Evolutionary conservation across 2,113 vertebrate genomes (phyloP), one percentile per base, ranked within the genome.

Genomic region (Thunnus thynnus): DNA sequence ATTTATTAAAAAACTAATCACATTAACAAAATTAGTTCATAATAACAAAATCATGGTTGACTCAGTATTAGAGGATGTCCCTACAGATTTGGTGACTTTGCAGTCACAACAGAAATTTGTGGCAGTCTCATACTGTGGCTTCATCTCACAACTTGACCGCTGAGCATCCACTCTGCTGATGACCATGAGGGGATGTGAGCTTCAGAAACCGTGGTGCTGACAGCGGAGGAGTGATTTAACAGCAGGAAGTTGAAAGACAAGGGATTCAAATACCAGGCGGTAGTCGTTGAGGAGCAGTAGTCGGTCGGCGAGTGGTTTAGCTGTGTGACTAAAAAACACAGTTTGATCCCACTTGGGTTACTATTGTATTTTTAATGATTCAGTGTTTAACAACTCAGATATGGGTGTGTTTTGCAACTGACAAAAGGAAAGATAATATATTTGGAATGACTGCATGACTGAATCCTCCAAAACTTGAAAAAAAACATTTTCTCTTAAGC

Each of bases 221-320:
- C 84, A 89, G 79, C 75, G 20, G 16, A 17, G 4, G 14, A 65
- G 74, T 68, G 75, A 84, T 89, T 80, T 71, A 84, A 62, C 86
- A 78, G 75, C 72, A 81, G 81, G 62, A 68, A 70, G 60, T 48
- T 30, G 22, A 80, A 51, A 55, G 56, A 86, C 67, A 70, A 51
- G 54, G 48, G 63, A 61, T 72, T 74, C 44, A 82, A 71, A 76
- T 71, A 62, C n/a, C 78, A 48, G 64, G 16, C 14, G 62, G 30
- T 22, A 25, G 51, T 58, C 5, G 6, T 36, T 44, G 48, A 72
- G 55, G 50, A 52, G 48, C 20, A 20, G 30, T 36, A 13, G 20
- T 10, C 13, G 11, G 16, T 54, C 46, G n/a, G 25, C 18, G 22
- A 67, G 36, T 20, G 36, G 36, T 41, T 41, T 41, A 58, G 54